These are phyloP conservation scores for Lucilia cuprina DNA, from an alignment of 1,140 invertebrate genomes.

Conservation along the genomic window DNA sequence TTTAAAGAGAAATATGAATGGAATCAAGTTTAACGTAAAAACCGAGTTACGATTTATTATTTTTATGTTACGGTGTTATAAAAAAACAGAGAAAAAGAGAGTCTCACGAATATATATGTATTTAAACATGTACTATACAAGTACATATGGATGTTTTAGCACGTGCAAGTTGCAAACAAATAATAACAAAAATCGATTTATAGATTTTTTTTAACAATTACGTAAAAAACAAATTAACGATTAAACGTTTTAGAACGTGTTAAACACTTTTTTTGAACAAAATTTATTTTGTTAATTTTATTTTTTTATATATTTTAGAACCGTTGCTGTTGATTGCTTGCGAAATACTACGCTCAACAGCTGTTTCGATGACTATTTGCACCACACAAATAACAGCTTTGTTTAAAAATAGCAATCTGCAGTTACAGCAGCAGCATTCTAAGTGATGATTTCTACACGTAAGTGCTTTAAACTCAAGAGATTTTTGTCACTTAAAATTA, in stretches of 20 bases:
- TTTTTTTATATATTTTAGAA: not conserved
- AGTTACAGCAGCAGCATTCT: too few relatives aligned
- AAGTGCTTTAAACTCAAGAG: not conserved
- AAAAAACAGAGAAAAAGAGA: too few relatives aligned
- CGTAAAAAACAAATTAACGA: not conserved
- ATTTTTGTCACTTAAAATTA: not conserved
- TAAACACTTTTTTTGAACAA: not conserved
- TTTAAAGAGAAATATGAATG: too few relatives aligned
- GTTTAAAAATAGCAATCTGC: too few relatives aligned
- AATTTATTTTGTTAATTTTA: not conserved
- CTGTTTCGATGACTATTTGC: not conserved
- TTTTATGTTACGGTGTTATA: too few relatives aligned
- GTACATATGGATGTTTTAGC: too few relatives aligned
- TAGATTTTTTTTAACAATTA: not conserved
- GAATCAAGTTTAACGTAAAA: too few relatives aligned
- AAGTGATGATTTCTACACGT: too few relatives aligned
- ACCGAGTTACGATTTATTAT: too few relatives aligned
- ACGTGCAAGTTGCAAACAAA: not conserved
- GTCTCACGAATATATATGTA: too few relatives aligned
- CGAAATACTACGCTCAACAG: constrained; percentile 4
- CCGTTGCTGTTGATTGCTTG: not conserved
- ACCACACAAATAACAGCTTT: not conserved
- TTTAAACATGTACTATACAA: too few relatives aligned
- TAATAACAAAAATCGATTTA: not conserved
- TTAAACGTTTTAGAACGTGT: not conserved